Evolutionary conservation across 2,113 vertebrate species (phyloP).

Genomic region (Hipposideros armiger): DNA sequence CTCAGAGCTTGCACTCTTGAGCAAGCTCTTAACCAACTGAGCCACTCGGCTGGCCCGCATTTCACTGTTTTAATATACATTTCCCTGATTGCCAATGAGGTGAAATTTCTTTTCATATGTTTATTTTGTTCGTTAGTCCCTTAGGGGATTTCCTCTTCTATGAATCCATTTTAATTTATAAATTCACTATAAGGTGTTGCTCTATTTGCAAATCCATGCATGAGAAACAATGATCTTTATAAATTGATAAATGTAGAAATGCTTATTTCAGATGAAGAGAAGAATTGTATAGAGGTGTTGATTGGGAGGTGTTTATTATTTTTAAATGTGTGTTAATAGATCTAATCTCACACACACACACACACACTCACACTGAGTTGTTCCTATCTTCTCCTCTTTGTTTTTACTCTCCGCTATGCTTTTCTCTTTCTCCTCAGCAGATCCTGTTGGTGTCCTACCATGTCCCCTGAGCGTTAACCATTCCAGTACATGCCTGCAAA

Average conservation of each 20-base stretch:
- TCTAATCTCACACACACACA: neutral
- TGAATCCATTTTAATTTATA: constrained; percentile 18
- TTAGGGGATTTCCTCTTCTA: neutral
- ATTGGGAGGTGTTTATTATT: neutral
- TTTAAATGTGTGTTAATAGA: neutral
- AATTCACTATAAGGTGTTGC: neutral
- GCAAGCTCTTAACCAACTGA: no score
- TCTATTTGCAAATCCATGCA: neutral
- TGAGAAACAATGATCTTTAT: neutral
- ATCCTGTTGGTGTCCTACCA: neutral
- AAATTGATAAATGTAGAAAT: constrained; percentile 8
- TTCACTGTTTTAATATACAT: neutral
- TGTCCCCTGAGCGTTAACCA: neutral
- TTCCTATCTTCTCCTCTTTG: neutral
- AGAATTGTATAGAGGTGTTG: neutral
- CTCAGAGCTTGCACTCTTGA: no score
- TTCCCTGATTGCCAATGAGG: neutral
- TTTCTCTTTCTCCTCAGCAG: neutral
- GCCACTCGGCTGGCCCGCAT: neutral
- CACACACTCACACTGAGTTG: neutral
- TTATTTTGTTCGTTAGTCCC: neutral
- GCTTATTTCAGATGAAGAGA: neutral
- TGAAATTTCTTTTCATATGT: neutral
- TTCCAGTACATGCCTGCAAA: neutral
- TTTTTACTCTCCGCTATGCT: neutral